Evolutionary conservation across 2,888 invertebrate genomes (phyloP), one percentile per base, ranked within the genome.

Genomic region (Limnephilus rhombicus): DNA sequence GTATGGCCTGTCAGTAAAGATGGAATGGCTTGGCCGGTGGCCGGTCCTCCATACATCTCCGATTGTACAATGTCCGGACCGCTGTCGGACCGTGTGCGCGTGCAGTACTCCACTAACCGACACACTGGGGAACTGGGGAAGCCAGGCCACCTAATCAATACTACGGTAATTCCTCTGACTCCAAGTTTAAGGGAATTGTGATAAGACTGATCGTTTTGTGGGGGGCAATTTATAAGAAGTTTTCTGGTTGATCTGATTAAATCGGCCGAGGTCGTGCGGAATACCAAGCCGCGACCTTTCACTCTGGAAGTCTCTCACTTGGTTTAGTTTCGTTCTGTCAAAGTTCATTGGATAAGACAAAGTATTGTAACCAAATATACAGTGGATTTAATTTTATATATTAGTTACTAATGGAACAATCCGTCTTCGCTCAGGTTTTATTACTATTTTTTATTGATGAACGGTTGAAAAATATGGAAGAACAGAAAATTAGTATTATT

Each of bases 251-350:
- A 68, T 68, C 68, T 68, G 68, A 68, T 68, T 68, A 41, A 86
- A 29, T 86, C 86, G 29, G 29, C 45, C 86, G 86, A 86, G 86
- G 86, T 86, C 86, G 86, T 86, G 86, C 86, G 86, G 86, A 86
- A 86, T 41, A 41, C 86, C 45, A n/a, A n/a, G 49, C 86, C 49
- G 45, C 49, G 86, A 86, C 86, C 86, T 86, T 86, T 86, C 86
- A 86, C 86, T 85, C 24, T 68, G 24, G n/a, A n/a, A 85, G 41
- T 2, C n/a, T 41, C n/a, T 86, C 86, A 45, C 37, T 86, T 49
- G 86, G 37, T 86, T 86, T 49, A 86, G 29, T 86, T 86, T 45
- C 45, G 49, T 86, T 45, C 13, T 86, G 45, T 83, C 83, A 83
- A 41, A 83, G 37, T 83, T 34, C 83, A 83, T 83, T 83, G 24